Evolutionary conservation across 2,113 vertebrate species (phyloP).

Genomic region (Catharus fuscescens): DNA sequence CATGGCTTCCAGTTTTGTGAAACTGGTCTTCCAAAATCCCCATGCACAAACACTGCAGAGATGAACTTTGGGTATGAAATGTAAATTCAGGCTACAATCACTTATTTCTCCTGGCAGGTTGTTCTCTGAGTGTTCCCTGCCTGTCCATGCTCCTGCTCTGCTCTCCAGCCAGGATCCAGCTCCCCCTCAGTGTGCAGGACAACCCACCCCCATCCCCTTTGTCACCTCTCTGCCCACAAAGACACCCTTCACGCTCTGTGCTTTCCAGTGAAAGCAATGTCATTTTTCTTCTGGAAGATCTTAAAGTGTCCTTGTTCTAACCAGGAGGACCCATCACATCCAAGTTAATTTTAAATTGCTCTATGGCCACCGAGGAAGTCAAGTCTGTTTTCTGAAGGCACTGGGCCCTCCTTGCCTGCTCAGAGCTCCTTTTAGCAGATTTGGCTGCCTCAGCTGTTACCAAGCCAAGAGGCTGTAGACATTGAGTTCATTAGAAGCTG

Average conservation of each 20-base stretch:
- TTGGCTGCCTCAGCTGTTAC: conserved; percentile 59
- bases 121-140: not conserved
- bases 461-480: conserved; percentile 46
- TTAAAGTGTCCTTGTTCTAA: conserved; percentile 25
- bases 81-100: not conserved
- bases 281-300: conserved; percentile 14
- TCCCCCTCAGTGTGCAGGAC: not conserved
- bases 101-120: not conserved
- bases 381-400: conserved; percentile 55
- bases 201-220: not conserved
- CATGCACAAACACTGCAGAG: not conserved
- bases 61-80: not conserved
- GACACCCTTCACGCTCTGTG: not conserved
- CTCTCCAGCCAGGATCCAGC: not conserved
- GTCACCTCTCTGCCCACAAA: not conserved
- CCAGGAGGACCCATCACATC: not conserved
- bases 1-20: not conserved
- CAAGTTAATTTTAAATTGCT: conserved; percentile 57
- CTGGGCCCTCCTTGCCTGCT: conserved; percentile 34
- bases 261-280: not conserved
- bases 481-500: conserved; percentile 74
- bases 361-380: conserved; percentile 24
- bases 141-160: not conserved
- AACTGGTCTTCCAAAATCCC: not conserved
- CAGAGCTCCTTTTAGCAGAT: conserved; percentile 52